Evolutionary conservation across 1,140 invertebrate species (phyloP), one percentile per base, ranked within the genome.

Genomic region (Drosophila triauraria): DNA sequence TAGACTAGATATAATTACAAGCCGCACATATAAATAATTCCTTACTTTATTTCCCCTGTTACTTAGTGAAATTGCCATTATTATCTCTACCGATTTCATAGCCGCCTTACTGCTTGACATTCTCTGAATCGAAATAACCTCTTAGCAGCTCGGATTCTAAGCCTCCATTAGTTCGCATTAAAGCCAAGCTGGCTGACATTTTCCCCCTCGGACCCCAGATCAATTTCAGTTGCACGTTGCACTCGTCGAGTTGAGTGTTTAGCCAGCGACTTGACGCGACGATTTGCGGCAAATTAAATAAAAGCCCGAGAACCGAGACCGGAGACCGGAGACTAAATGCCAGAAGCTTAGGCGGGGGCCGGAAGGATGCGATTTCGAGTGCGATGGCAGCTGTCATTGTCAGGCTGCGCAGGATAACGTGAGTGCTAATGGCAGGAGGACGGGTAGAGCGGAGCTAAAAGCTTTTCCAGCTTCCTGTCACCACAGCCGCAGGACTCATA

Each of bases 221-320:
- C 53, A 20, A 30, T 72, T 72, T 51, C 70, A 72, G 30, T 15
- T 50, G 69, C 69, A 48, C 46, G 12, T 35, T 50, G 67, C 69
- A 23, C 44, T 51, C 25, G 46, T 54, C 9, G 25, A 13, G 44
- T 35, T 23, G 50, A 12, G 35, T 42, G 74, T 75, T 83, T 76
- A 63, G 64, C 47, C 54, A 63, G 61, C 25, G 77, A 77, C 63
- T 85, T 75, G 83, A 79, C 38, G 67, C 67, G 25, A 74, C 71
- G 71, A 86, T 86, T 86, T 86, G 76, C 57, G 79, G 70, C 48
- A 86, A 86, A 83, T 87, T 87, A 82, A 77, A 87, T 79, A 75
- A 80, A 75, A 87, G 51, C 38, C 56, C 50, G 35, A 44, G 32
- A 35, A 7, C 30, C 32, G 32, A 35, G 9, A 35, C 32, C 32